A percentile compares a stretch with the other conserved stretches of the same genome.
These are phyloP conservation scores for Noctuana brunneofusca DNA, from an alignment of 2,888 invertebrate species.

Conservation along the genomic window DNA sequence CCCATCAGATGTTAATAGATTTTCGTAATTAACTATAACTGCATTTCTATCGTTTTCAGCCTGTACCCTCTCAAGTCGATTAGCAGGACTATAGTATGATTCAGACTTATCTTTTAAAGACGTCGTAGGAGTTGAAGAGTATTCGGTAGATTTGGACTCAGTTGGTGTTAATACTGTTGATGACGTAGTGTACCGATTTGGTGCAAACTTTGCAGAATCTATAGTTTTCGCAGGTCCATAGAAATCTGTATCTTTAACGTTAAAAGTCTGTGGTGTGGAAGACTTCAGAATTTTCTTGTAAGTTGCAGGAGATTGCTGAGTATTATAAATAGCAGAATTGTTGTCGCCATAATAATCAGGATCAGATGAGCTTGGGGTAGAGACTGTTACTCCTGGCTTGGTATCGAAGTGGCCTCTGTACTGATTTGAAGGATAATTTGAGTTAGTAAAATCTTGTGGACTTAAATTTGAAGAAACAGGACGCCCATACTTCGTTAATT, in stretches of 20 bases:
- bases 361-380: not conserved
- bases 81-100: not conserved
- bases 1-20: constrained; percentile 55
- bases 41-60: constrained; percentile 59
- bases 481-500: not conserved
- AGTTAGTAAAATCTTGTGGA: not conserved
- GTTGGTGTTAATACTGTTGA: not conserved
- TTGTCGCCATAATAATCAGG: not conserved
- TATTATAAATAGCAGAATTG: not conserved
- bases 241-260: not conserved
- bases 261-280: not conserved
- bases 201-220: constrained; percentile 34
- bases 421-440: not conserved
- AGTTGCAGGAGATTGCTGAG: not conserved
- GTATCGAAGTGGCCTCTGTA: not conserved
- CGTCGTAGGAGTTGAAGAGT: not conserved
- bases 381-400: not conserved
- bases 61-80: constrained; percentile 51
- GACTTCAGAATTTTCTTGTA: not conserved
- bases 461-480: not conserved
- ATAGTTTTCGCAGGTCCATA: not conserved
- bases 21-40: constrained; percentile 59
- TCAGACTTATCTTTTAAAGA: not conserved
- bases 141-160: not conserved
- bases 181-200: constrained; percentile 22